Percentiles rank a stretch among this genome's conserved stretches.
Evolutionary conservation across 2,113 vertebrate genomes (phyloP).

Genomic region (Platysteira castanea): DNA sequence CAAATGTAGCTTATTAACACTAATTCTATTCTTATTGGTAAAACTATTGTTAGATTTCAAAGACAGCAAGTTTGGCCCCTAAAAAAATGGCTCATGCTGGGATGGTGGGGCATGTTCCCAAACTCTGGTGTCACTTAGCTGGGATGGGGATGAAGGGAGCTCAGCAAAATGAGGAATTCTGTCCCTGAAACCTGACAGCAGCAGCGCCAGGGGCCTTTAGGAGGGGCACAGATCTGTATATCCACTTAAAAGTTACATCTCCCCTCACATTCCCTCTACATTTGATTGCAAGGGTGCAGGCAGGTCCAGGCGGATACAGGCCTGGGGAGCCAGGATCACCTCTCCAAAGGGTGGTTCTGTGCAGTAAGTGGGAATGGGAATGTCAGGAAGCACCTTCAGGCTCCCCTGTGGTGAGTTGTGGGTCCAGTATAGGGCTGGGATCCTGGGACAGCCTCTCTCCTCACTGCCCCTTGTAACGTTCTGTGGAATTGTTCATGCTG

Average conservation of each 20-base stretch:
- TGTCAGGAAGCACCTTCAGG: background rate
- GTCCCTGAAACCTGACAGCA: background rate
- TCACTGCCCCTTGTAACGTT: background rate
- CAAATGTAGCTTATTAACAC: constrained; percentile 32
- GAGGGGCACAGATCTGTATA: background rate
- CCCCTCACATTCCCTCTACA: too few relatives aligned
- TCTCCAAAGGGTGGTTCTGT: background rate
- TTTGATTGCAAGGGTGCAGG: background rate
- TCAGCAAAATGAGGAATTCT: background rate
- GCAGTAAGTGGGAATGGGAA: background rate
- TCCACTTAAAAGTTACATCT: background rate
- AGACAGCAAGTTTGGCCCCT: background rate
- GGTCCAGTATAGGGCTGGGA: fast-evolving
- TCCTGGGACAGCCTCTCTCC: background rate
- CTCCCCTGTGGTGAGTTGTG: fast-evolving
- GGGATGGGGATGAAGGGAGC: background rate
- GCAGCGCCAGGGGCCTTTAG: background rate
- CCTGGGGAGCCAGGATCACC: background rate
- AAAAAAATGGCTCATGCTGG: background rate
- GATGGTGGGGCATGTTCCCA: background rate
- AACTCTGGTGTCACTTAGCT: background rate
- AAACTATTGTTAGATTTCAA: constrained; percentile 46
- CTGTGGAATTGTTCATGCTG: background rate
- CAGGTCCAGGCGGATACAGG: fast-evolving
- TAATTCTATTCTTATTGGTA: constrained; percentile 31